These are phyloP conservation scores for Caenorhabditis japonica DNA, from an alignment of 2,888 invertebrate genomes.

Conservation along the genomic window DNA sequence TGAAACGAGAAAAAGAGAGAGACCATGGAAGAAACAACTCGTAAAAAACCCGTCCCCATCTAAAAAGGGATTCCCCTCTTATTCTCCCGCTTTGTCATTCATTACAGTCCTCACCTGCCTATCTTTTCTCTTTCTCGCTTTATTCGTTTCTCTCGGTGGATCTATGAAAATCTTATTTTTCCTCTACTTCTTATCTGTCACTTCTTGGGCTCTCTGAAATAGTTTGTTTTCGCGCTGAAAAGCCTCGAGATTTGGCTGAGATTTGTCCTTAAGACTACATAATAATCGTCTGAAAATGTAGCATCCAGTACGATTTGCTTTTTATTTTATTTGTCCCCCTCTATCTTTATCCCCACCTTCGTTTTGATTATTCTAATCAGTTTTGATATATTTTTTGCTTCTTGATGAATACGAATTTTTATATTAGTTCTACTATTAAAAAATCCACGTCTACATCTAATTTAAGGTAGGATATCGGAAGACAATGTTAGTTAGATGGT, in stretches of 20 bases:
- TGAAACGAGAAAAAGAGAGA: slow-evolving; percentile 25
- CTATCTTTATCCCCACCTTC: neutral
- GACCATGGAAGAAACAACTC: slow-evolving; percentile 39
- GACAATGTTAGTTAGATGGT: too few species aligned
- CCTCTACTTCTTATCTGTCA: neutral
- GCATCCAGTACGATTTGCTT: slow-evolving; percentile 14
- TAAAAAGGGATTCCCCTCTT: slow-evolving; percentile 24
- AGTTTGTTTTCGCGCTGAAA: slow-evolving; percentile 7
- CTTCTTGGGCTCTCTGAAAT: neutral
- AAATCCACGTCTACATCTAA: neutral
- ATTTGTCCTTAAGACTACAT: slow-evolving; percentile 42
- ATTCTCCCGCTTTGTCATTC: slow-evolving; percentile 2
- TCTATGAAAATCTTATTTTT: neutral
- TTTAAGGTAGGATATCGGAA: too few species aligned
- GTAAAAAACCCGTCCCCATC: slow-evolving; percentile 38
- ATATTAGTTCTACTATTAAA: slow-evolving; percentile 24
- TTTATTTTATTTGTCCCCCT: neutral
- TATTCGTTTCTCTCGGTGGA: neutral
- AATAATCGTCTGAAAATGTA: slow-evolving; percentile 44
- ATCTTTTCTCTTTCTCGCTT: too few species aligned
- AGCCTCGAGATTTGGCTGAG: slow-evolving; percentile 28
- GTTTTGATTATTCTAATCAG: slow-evolving; percentile 8
- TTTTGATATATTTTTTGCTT: slow-evolving; percentile 10
- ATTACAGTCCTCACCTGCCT: neutral
- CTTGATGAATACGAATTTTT: neutral